phyloP scores from a whole-genome alignment of 2,797 vertebrate genomes.

The Poecile montanus region DNA sequence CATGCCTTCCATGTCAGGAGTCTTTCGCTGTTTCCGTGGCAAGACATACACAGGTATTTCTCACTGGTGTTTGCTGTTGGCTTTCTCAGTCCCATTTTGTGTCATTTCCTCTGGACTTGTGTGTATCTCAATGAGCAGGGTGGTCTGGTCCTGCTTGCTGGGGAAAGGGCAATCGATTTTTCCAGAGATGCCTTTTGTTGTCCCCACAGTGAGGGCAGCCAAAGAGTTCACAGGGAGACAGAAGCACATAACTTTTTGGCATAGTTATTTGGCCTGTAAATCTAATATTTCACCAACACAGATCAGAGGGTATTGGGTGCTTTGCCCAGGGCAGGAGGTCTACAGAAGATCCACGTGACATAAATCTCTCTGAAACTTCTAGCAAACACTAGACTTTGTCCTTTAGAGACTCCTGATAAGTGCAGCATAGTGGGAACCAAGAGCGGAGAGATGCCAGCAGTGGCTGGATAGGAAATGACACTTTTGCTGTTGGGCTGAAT shows the following conservation, averaged over 20 bases:
- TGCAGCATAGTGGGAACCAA: background rate
- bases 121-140: background rate
- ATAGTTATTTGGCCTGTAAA: background rate
- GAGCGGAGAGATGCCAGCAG: background rate
- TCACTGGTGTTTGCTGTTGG: background rate
- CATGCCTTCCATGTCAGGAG: background rate
- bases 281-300: background rate
- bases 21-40: fast-evolving
- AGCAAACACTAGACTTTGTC: background rate
- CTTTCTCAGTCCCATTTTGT: background rate
- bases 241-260: background rate
- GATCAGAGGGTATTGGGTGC: background rate
- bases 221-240: background rate
- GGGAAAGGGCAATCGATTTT: background rate
- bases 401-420: background rate
- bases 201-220: background rate
- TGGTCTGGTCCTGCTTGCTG: background rate
- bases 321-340: background rate
- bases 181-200: background rate
- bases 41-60: background rate
- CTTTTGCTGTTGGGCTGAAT: background rate
- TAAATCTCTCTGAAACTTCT: background rate
- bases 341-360: background rate
- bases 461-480: background rate
- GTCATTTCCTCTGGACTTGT: background rate